Evolutionary conservation across 2,888 invertebrate genomes (phyloP).

Genomic region (Melipona bicolor): DNA sequence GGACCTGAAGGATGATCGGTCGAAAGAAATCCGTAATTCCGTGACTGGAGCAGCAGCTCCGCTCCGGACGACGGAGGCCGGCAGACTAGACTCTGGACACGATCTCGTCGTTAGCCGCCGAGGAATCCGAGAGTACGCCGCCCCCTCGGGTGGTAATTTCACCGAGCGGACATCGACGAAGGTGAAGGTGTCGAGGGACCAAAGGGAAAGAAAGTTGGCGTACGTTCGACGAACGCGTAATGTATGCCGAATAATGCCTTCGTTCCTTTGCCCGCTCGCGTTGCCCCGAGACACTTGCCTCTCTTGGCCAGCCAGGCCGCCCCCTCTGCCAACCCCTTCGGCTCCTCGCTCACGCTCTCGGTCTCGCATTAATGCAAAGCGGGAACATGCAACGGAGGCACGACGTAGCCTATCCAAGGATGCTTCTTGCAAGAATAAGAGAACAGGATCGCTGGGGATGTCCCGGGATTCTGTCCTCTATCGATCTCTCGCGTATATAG

Average conservation of each 20-base stretch:
- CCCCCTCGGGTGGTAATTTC: slow-evolving; percentile 29
- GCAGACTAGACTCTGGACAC: not conserved
- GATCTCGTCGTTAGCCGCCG: slow-evolving; percentile 17
- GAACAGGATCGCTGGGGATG: slow-evolving; percentile 84
- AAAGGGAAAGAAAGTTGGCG: slow-evolving; percentile 15
- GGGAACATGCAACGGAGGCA: slow-evolving; percentile 69
- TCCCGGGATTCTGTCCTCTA: slow-evolving; percentile 84
- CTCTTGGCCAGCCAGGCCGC: slow-evolving; percentile 28
- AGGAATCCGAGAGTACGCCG: slow-evolving; percentile 7
- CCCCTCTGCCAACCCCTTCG: not conserved
- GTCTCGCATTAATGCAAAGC: slow-evolving; percentile 74
- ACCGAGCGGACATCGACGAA: not conserved
- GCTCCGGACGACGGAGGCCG: no score
- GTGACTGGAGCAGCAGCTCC: not conserved
- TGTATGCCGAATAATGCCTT: slow-evolving; percentile 53
- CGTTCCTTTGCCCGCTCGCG: slow-evolving; percentile 25
- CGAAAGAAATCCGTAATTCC: slow-evolving; percentile 1
- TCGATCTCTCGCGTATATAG: slow-evolving; percentile 82
- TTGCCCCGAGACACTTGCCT: not conserved
- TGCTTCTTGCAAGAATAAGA: slow-evolving; percentile 84
- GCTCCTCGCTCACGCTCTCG: not conserved
- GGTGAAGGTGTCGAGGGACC: not conserved
- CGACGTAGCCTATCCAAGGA: slow-evolving; percentile 76
- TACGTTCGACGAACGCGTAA: slow-evolving; percentile 49
- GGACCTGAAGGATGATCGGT: not conserved